These are phyloP conservation scores for Trichosurus vulpecula DNA, from an alignment of 2,797 vertebrate genomes.

Conservation along the genomic window DNA sequence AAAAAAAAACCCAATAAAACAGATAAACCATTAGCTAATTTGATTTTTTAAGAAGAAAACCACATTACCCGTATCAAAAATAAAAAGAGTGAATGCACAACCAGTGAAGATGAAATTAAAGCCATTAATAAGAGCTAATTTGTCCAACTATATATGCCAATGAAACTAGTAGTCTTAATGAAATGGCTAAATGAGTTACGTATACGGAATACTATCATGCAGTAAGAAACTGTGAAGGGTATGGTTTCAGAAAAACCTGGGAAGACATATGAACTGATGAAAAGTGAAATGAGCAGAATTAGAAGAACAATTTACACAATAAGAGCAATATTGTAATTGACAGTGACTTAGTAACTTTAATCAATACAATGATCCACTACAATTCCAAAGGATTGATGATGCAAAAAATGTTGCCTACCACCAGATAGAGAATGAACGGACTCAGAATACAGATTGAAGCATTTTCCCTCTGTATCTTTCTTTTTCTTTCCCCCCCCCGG, in stretches of 20 bases:
- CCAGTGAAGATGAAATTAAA: background rate
- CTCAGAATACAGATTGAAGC: background rate
- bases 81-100: background rate
- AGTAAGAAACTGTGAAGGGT: background rate
- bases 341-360: background rate
- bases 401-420: background rate
- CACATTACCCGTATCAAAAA: background rate
- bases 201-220: background rate
- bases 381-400: background rate
- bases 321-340: background rate
- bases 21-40: background rate
- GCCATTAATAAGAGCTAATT: background rate
- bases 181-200: background rate
- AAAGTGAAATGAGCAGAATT: background rate
- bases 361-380: background rate
- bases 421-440: background rate
- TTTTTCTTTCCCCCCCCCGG: background rate
- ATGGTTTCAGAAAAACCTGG: background rate
- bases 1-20: background rate
- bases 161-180: background rate
- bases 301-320: background rate
- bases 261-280: background rate
- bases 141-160: background rate
- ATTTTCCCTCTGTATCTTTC: background rate
- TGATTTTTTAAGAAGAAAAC: background rate